Percentiles rank a stretch among this genome's conserved stretches.
Evolutionary conservation across 2,888 invertebrate genomes (phyloP).

Genomic region (Fragum whitleyi): DNA sequence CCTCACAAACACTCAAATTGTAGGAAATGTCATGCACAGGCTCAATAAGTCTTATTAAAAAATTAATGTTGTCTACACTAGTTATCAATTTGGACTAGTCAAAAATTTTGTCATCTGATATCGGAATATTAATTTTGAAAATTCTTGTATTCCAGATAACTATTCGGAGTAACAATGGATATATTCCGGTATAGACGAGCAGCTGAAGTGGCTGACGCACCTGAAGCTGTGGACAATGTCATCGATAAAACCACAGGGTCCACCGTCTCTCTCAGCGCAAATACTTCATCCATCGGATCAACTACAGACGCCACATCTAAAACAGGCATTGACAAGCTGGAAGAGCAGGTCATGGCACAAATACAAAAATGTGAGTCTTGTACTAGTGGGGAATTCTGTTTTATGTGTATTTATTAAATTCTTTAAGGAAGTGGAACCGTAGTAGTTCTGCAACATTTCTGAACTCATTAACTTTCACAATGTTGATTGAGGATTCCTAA

Average conservation of each 20-base stretch:
- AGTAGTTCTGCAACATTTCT: too few species aligned
- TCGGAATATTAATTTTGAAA: too few species aligned
- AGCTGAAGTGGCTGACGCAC: conserved; percentile 24
- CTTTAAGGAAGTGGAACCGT: neutral
- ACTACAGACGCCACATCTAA: conserved; percentile 58
- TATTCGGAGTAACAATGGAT: neutral
- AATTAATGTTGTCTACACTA: too few species aligned
- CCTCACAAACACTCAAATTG: too few species aligned
- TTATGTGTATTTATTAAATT: neutral
- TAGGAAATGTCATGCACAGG: too few species aligned
- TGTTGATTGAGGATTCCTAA: too few species aligned
- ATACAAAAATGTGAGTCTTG: conserved; percentile 73
- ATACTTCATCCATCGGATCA: conserved; percentile 51
- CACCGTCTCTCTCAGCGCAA: conserved; percentile 31
- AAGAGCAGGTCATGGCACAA: conserved; percentile 73
- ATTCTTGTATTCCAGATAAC: conserved; percentile 5
- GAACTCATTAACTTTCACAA: too few species aligned
- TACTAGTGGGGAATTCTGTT: too few species aligned
- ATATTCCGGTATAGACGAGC: conserved; percentile 22
- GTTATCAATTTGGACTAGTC: neutral
- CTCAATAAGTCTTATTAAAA: too few species aligned
- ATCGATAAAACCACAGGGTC: conserved; percentile 34
- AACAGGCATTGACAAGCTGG: conserved; percentile 71
- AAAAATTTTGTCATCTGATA: neutral
- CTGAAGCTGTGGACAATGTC: conserved; percentile 45